phyloP scores from a whole-genome alignment of 2,797 vertebrate species.

The Sebastes wilsoni region DNA sequence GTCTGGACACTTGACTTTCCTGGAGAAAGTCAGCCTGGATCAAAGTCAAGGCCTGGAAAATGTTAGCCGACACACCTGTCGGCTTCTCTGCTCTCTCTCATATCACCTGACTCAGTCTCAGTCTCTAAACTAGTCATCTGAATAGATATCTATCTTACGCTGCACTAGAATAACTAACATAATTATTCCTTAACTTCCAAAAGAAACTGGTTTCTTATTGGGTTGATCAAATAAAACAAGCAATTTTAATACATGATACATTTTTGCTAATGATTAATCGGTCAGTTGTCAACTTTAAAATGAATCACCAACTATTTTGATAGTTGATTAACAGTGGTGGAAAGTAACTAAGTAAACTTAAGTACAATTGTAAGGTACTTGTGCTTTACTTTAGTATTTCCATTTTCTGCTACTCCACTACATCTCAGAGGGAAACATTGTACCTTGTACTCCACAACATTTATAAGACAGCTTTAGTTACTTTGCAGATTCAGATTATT shows the following conservation, averaged over 20 bases:
- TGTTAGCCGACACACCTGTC: conserved; percentile 7
- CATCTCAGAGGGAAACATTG: no score
- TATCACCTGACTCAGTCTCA: conserved; percentile 3
- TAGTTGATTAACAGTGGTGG: not conserved
- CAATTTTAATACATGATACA: not conserved
- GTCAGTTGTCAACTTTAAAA: not conserved
- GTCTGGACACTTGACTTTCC: conserved; percentile 24
- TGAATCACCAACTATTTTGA: not conserved
- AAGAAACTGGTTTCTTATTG: not conserved
- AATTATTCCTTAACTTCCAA: not conserved
- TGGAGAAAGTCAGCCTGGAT: conserved; percentile 25
- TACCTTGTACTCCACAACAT: no score
- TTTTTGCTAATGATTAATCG: no score
- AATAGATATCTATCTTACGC: not conserved
- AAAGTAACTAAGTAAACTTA: no score
- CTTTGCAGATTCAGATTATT: no score
- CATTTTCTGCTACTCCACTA: no score
- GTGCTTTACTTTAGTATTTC: no score
- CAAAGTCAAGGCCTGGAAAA: conserved; percentile 49
- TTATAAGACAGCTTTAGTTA: no score
- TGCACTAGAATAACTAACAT: not conserved
- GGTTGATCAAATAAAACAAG: not conserved
- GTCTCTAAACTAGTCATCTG: not conserved
- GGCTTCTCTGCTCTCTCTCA: not conserved
- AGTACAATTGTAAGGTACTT: no score